A percentile compares a stretch with the other conserved stretches of the same genome.
Conservation (phyloP, 2,113 vertebrate species). For the Lepus timidus region DNA sequence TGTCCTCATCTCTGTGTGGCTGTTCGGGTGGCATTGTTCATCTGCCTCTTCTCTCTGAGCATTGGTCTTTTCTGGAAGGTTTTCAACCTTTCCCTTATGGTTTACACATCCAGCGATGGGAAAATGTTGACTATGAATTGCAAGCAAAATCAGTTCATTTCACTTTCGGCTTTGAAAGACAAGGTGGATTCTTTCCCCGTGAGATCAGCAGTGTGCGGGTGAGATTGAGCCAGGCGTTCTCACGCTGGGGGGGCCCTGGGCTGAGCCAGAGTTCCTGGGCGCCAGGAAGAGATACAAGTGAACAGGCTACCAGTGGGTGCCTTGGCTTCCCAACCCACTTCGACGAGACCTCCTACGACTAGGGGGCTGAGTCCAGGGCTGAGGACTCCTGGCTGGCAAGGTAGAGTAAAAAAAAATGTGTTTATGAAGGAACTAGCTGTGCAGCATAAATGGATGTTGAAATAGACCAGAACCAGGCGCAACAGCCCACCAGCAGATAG, state of each 20-base stretch:
- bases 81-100: neutral
- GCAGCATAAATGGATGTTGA: constrained; percentile 81
- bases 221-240: neutral
- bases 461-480: constrained; percentile 81
- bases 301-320: neutral
- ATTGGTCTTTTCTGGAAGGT: neutral
- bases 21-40: neutral
- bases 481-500: constrained; percentile 82
- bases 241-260: neutral
- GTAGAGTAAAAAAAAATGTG: constrained; percentile 79
- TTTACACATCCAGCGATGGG: neutral
- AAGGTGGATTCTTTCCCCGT: constrained; percentile 64
- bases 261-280: constrained; percentile 34
- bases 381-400: constrained; percentile 80
- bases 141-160: constrained; percentile 27
- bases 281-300: neutral
- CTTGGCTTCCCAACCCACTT: neutral
- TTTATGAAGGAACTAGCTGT: constrained; percentile 76
- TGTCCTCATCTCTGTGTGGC: neutral
- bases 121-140: neutral
- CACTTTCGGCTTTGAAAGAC: constrained; percentile 44
- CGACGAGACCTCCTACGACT: constrained; percentile 69
- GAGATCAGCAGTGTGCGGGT: constrained; percentile 30
- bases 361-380: constrained; percentile 59
- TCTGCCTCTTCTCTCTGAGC: constrained; percentile 19